A percentile compares a stretch with the other conserved stretches of the same genome.
Evolutionary conservation across 2,113 vertebrate genomes (phyloP).

Genomic region (Calidris pygmaea): DNA sequence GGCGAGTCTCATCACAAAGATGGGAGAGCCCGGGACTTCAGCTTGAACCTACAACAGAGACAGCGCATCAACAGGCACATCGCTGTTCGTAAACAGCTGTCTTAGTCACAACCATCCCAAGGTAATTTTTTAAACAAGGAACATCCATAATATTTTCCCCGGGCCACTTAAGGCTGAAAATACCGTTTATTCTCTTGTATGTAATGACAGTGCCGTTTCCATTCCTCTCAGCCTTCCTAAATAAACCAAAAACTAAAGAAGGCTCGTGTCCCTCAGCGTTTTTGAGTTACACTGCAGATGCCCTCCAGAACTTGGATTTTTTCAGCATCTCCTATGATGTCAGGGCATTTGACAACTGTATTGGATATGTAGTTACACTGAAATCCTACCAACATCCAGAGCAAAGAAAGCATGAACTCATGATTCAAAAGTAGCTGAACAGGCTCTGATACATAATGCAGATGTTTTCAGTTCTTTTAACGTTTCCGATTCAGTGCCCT

Average conservation of each 20-base stretch:
- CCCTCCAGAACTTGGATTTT: not conserved
- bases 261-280: not conserved
- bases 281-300: not conserved
- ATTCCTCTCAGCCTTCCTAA: not conserved
- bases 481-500: accelerated
- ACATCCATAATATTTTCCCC: not conserved
- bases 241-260: not conserved
- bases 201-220: not conserved
- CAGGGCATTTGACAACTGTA: not conserved
- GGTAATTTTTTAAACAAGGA: not conserved
- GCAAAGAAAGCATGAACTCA: not conserved
- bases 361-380: not conserved
- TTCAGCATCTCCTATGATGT: not conserved
- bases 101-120: not conserved
- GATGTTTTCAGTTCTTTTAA: not conserved
- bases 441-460: not conserved
- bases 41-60: conserved; percentile 85
- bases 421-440: not conserved
- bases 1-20: conserved; percentile 96
- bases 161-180: not conserved
- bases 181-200: not conserved
- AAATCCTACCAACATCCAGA: not conserved
- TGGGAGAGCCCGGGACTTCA: conserved; percentile 95
- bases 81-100: accelerated
- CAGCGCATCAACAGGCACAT: not conserved